Evolutionary conservation across 1,140 invertebrate species (phyloP), one percentile per base, ranked within the genome.

Genomic region (Atopsyche davidsoni): DNA sequence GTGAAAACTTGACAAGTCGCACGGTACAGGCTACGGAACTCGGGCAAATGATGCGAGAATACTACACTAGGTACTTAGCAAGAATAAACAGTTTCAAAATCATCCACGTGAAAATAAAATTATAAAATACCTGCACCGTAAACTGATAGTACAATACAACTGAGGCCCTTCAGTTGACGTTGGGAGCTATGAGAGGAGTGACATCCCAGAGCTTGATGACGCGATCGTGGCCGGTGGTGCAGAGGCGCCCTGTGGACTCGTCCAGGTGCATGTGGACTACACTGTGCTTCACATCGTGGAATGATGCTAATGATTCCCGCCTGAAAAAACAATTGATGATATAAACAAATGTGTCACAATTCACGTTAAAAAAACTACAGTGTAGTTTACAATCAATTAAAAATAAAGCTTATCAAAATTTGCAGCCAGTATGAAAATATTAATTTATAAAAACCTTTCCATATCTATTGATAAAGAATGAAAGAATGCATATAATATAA

Each of bases 211-310:
- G 85, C 78, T 97, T 96, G 58, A 98, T 94, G 47, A 96, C 73
- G 51, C 91, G 79, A 73, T 98, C 94, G 64, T 92, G 89, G 10
- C 95, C 95, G 36, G 96, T 87, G 6, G 95, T 97, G 31, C 96
- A 75, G 51, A 98, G 78, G 62, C 85, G 81, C 62, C 84, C 86
- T 4, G 84, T 80, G 21, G 86, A 79, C 66, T 92, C 89, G 73
- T 98, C 93, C 21, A 97, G 70, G 70, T 89, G 81, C 82, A 97
- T 89, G 35, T 82, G 82, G 2, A 87, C 79, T 55, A 98, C 84
- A 46, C 82, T 87, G 68, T 98, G 95, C 72, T 95, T 94, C 36
- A 87, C 85, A 71, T 98, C 95, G 67, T 96, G 91, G 68, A 95
- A 95, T 45, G 89, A 88, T 11, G 96, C 95, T 61, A 98, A 73